Percentiles rank a stretch among this genome's conserved stretches.
These are phyloP conservation scores for Nothura maculosa DNA, from an alignment of 2,797 vertebrate genomes.

Conservation along the genomic window DNA sequence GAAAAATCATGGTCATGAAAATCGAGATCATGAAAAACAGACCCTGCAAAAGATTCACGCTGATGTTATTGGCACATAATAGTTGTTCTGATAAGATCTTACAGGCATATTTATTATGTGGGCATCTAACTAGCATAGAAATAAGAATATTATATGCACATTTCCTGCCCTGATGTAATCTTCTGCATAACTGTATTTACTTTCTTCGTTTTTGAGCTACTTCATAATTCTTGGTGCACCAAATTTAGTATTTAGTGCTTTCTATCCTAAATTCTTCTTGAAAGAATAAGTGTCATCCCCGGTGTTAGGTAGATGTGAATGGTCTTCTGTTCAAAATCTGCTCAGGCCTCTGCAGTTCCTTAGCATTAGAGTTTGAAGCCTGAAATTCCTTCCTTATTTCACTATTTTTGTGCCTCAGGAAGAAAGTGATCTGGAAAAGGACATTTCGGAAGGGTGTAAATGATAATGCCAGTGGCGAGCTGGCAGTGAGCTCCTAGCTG, in stretches of 20 bases:
- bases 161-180: neutral
- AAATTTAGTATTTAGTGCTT: neutral
- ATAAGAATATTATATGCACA: neutral
- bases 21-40: neutral
- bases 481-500: neutral
- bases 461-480: neutral
- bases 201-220: neutral
- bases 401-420: neutral
- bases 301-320: neutral
- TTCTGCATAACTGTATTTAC: neutral
- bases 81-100: neutral
- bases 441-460: neutral
- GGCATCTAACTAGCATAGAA: neutral
- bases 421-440: neutral
- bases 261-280: neutral
- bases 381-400: neutral
- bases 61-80: neutral
- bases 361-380: neutral
- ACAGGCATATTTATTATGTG: neutral
- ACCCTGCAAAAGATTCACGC: neutral
- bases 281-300: neutral
- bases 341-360: neutral
- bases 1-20: too few species aligned
- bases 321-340: neutral
- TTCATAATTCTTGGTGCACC: neutral